Conservation (phyloP, 2,888 invertebrate genomes). For the Ariolimax columbianus region DNA sequence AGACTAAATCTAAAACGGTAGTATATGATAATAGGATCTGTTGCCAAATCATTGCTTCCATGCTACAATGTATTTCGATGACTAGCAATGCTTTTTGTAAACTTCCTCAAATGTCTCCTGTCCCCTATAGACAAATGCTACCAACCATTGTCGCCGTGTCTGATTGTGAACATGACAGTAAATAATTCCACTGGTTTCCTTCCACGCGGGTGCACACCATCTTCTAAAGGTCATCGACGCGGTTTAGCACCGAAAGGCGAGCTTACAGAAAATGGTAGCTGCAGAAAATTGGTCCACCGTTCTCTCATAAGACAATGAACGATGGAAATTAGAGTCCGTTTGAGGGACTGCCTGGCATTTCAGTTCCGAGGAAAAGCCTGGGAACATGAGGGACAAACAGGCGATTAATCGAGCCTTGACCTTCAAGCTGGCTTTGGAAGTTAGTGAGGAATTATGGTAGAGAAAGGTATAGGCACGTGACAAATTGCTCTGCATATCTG, state of each 20-base stretch:
- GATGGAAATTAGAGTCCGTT: conserved; percentile 32
- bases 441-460: neutral
- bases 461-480: neutral
- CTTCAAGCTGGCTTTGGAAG: conserved; percentile 10
- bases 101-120: too few species aligned
- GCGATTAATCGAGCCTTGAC: conserved; percentile 9
- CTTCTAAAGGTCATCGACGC: conserved; percentile 13
- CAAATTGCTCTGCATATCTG: neutral
- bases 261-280: conserved; percentile 6
- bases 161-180: neutral
- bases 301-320: conserved; percentile 22
- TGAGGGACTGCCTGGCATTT: conserved; percentile 38
- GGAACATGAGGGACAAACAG: conserved; percentile 10
- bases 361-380: neutral
- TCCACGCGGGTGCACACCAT: neutral
- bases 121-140: too few species aligned
- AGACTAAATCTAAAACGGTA: too few species aligned
- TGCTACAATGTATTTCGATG: too few species aligned
- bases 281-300: conserved; percentile 33
- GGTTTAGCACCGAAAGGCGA: neutral
- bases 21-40: too few species aligned
- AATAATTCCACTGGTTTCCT: neutral
- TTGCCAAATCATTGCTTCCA: too few species aligned
- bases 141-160: neutral
- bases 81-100: too few species aligned